Base-by-base conservation (phyloP, 2,888 invertebrate species). In the Onchidella celtica region DNA sequence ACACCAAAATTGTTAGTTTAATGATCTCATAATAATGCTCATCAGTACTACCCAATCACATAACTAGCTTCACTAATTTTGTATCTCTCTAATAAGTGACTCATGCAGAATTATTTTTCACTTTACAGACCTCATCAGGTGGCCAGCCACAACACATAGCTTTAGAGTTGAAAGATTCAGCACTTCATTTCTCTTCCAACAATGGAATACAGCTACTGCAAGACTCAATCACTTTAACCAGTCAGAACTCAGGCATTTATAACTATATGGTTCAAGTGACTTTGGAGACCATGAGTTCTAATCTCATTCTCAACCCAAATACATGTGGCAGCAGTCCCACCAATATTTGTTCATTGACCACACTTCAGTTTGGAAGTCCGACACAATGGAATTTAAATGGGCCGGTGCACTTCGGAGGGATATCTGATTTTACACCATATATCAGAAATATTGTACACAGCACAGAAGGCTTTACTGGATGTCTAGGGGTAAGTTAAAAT, bases 401-500 rank as follows among this genome's bases (percentile, higher is more conserved):
- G 36, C 70, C 68, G 40, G 55, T 89, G 74, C 81, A 83, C 40
- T 68, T 91, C 61, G 92, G 91, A 34, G 89, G 89, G 24, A 82
- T 90, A 14, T 65, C 80, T 0, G 29, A 73, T 4, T 82, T 89
- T 76, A 89, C 89, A 4, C 83, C 90, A 1, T 92, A 88, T 81
- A 83, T 89, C 24, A 81, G 91, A 68, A 91, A 89, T 79, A 89
- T 88, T 80, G 79, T 90, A 59, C 80, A 68, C 17, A 86, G 87
- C 9, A 65, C 80, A 9, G 80, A 79, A 0, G 86, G 87, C 17
- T 91, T 89, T 82, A 84, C 76, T 34, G 92, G 92, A 2, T 92
- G 92, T 84, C 81, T 91, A 32, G 90, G 90, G 84, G 92, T 92
- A 85, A 87, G 87, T 80, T 1, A 27, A 3, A 24, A 40, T 21